A percentile compares a stretch with the other conserved stretches of the same genome.
Evolutionary conservation across 2,888 invertebrate species (phyloP).

Genomic region (Diabrotica balteata): DNA sequence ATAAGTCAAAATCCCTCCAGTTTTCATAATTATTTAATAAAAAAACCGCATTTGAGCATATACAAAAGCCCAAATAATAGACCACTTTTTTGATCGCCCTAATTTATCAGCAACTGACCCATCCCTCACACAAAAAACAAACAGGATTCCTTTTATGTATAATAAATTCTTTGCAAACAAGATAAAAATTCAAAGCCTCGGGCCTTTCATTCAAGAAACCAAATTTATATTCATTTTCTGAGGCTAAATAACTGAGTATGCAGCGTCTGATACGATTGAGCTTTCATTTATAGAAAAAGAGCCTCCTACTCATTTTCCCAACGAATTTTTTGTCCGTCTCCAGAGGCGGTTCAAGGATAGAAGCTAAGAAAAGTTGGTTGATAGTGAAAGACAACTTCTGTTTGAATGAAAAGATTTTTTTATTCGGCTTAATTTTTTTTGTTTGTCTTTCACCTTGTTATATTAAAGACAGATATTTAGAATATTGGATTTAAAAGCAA

Average conservation of each 20-base stretch:
- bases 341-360: not conserved
- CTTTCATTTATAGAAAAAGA: conserved; percentile 22
- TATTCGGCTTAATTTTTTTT: too few relatives aligned
- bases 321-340: conserved; percentile 8
- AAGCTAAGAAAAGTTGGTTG: too few relatives aligned
- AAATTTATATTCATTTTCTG: conserved; percentile 19
- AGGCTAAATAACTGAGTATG: conserved; percentile 21
- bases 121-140: conserved; percentile 8
- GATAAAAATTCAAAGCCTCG: conserved; percentile 15
- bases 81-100: not conserved
- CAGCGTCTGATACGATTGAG: conserved; percentile 21
- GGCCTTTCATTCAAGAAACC: conserved; percentile 10
- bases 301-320: conserved; percentile 9
- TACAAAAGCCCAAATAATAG: too few relatives aligned
- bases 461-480: too few relatives aligned
- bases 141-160: conserved; percentile 14
- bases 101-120: conserved; percentile 11
- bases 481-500: too few relatives aligned
- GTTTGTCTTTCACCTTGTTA: too few relatives aligned
- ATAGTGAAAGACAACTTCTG: too few relatives aligned
- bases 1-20: too few relatives aligned
- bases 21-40: too few relatives aligned
- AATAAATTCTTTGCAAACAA: conserved; percentile 18
- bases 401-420: too few relatives aligned
- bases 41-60: too few relatives aligned